Percentiles rank a stretch among this genome's conserved stretches.
Conservation (phyloP, 2,797 vertebrate genomes). For the Coendou prehensilis region DNA sequence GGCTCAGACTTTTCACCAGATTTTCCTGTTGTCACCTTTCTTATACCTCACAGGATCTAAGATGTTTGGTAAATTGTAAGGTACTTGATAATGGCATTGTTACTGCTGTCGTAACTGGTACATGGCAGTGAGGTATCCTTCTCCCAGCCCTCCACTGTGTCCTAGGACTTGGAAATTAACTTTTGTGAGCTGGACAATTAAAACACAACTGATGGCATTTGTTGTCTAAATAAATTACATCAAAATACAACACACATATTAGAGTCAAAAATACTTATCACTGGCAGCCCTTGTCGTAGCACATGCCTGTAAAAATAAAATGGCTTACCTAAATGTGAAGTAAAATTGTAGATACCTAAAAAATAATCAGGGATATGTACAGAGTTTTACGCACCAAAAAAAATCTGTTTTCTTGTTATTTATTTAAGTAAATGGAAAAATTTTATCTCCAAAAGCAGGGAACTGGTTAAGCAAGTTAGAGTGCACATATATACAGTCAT, state of each 20-base stretch:
- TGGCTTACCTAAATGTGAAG: conserved; percentile 38
- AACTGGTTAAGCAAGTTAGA: not conserved
- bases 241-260: conserved; percentile 14
- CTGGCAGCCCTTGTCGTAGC: not conserved
- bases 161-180: not conserved
- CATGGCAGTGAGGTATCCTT: not conserved
- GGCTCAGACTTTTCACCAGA: not conserved
- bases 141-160: too few species aligned
- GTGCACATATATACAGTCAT: not conserved
- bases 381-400: not conserved
- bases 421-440: conserved; percentile 7
- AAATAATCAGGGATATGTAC: not conserved
- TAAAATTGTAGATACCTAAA: conserved; percentile 41
- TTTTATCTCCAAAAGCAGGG: not conserved
- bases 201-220: conserved; percentile 16
- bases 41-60: not conserved
- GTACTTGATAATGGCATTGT: not conserved
- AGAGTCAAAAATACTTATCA: not conserved
- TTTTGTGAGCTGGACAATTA: conserved; percentile 33
- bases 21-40: not conserved
- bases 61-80: not conserved
- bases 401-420: not conserved
- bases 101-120: not conserved
- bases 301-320: not conserved
- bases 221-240: conserved; percentile 24